phyloP scores from a whole-genome alignment of 2,888 invertebrate species.

The Philereme transversata region DNA sequence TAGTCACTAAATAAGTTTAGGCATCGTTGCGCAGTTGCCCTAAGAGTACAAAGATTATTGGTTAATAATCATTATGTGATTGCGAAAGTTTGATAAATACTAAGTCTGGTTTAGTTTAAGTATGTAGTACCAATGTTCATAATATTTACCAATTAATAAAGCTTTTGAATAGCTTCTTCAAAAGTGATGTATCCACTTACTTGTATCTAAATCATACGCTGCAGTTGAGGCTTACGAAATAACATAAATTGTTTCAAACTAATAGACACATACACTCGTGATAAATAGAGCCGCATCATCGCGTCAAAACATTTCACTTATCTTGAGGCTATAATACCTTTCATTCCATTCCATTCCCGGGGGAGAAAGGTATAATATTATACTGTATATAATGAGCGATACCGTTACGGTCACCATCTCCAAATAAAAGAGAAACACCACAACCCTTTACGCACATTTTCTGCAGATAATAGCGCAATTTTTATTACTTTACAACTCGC shows the following conservation, averaged over 20 bases:
- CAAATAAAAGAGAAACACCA: slow-evolving; percentile 70
- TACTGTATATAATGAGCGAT: slow-evolving; percentile 37
- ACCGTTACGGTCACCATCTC: slow-evolving; percentile 69
- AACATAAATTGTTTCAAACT: slow-evolving; percentile 45
- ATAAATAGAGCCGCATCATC: slow-evolving; percentile 52
- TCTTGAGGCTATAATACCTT: slow-evolving; percentile 54
- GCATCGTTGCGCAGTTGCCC: too few relatives aligned
- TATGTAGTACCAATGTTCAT: too few relatives aligned
- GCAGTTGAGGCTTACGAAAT: slow-evolving; percentile 37
- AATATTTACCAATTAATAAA: too few relatives aligned
- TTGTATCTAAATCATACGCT: slow-evolving; percentile 31
- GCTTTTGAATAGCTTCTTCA: too few relatives aligned
- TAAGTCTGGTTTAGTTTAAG: too few relatives aligned
- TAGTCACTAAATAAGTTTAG: too few relatives aligned
- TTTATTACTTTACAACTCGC: slow-evolving; percentile 76
- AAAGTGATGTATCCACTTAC: too few relatives aligned
- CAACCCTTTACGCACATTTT: slow-evolving; percentile 78
- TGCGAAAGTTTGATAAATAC: too few relatives aligned
- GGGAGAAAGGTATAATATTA: slow-evolving; percentile 55
- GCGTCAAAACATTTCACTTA: slow-evolving; percentile 63
- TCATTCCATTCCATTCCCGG: slow-evolving; percentile 55
- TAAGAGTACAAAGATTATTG: too few relatives aligned
- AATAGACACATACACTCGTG: slow-evolving; percentile 33
- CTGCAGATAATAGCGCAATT: slow-evolving; percentile 78
- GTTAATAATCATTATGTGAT: too few relatives aligned